Evolutionary conservation across 2,113 vertebrate species (phyloP).

Genomic region (Phalacrocorax brasilianus): DNA sequence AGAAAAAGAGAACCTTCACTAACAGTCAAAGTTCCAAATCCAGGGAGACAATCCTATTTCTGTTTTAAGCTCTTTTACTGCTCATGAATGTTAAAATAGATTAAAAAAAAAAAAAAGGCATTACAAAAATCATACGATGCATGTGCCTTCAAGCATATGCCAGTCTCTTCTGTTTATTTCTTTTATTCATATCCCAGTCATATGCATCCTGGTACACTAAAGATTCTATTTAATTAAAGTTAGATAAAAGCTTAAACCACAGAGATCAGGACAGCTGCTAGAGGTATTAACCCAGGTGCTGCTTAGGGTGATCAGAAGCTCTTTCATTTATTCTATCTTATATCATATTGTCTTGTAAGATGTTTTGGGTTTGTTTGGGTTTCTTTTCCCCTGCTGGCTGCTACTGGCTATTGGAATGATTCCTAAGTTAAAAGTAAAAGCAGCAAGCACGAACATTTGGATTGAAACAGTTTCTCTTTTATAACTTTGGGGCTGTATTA

Average conservation of each 20-base stretch:
- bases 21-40: constrained; percentile 56
- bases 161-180: constrained; percentile 61
- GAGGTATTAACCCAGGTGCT: constrained; percentile 46
- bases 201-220: constrained; percentile 64
- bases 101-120: not conserved
- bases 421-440: not conserved
- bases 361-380: not conserved
- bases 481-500: not conserved
- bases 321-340: constrained; percentile 14
- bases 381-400: not conserved
- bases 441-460: not conserved
- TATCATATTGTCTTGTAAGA: constrained; percentile 1
- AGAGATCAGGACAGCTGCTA: constrained; percentile 69
- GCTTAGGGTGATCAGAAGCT: not conserved
- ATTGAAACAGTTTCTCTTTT: not conserved
- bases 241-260: constrained; percentile 70
- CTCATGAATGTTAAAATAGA: constrained; percentile 71
- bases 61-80: constrained; percentile 47
- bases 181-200: constrained; percentile 69
- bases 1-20: constrained; percentile 29
- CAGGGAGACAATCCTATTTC: constrained; percentile 62
- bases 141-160: constrained; percentile 60
- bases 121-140: constrained; percentile 36
- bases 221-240: constrained; percentile 72
- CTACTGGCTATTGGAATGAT: not conserved